phyloP scores from a whole-genome alignment of 2,888 invertebrate species.

The Parascotia fuliginaria region DNA sequence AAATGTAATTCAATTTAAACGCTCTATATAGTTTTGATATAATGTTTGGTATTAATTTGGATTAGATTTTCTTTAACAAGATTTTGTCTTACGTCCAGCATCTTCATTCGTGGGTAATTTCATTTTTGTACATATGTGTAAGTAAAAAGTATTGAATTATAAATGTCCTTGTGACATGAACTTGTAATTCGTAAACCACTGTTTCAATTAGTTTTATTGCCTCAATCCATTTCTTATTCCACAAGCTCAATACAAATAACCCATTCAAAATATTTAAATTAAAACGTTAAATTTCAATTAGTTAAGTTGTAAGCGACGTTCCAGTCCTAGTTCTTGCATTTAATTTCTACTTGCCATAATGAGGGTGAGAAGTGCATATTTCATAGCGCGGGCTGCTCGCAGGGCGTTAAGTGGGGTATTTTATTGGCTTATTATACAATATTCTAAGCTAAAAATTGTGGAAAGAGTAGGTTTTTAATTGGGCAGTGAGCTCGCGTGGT shows the following conservation, averaged over 20 bases:
- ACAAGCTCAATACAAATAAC: slow-evolving; percentile 14
- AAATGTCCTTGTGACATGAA: no score
- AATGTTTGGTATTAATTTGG: no score
- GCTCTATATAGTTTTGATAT: no score
- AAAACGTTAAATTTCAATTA: slow-evolving; percentile 45
- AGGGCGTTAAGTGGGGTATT: slow-evolving; percentile 84
- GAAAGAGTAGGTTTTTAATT: slow-evolving; percentile 86
- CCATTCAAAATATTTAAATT: slow-evolving; percentile 29
- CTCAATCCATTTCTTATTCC: slow-evolving; percentile 3
- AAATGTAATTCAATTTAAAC: no score
- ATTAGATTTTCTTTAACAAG: no score
- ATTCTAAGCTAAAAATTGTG: slow-evolving; percentile 86
- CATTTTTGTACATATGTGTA: no score
- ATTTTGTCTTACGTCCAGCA: no score
- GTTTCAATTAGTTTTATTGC: no score
- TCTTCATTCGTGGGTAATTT: no score
- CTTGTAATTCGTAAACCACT: no score
- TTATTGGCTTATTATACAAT: slow-evolving; percentile 86
- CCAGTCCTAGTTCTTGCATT: slow-evolving; percentile 68
- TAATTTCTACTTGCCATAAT: slow-evolving; percentile 78
- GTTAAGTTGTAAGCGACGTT: slow-evolving; percentile 51
- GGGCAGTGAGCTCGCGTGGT: slow-evolving; percentile 81
- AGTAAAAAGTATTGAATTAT: no score
- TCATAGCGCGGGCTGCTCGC: slow-evolving; percentile 73
- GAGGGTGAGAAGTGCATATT: slow-evolving; percentile 82